Percentiles rank a stretch among this genome's conserved stretches.
Conservation (phyloP, 35 echinoderm and acorn worm genomes). For the Anneissia japonica region DNA sequence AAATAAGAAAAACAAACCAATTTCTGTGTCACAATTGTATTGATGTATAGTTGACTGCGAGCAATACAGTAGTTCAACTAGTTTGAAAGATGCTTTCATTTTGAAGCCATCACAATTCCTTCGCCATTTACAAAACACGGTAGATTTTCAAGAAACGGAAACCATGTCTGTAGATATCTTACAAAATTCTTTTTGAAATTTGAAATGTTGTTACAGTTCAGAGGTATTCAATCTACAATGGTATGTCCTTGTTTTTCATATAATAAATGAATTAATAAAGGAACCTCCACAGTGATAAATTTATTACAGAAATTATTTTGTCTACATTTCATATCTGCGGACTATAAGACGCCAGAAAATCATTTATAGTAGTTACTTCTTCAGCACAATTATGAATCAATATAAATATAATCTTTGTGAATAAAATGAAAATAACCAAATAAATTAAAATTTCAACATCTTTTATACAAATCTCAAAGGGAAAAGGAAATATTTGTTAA, state of each 20-base stretch:
- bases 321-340: not conserved
- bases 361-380: not conserved
- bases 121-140: no score
- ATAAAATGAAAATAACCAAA: not conserved
- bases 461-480: no score
- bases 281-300: not conserved
- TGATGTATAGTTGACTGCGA: no score
- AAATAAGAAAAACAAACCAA: no score
- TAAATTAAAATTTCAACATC: not conserved
- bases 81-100: no score
- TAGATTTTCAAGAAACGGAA: no score
- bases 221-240: not conserved
- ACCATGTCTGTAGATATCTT: no score
- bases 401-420: not conserved
- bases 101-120: no score
- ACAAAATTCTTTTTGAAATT: no score
- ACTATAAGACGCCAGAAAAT: not conserved
- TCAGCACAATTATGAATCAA: not conserved
- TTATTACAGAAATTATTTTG: not conserved
- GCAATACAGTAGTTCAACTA: no score
- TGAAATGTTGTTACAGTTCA: not conserved
- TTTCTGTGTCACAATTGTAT: no score
- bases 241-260: not conserved
- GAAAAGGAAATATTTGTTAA: no score
- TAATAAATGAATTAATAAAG: not conserved